Percentiles rank a stretch among this genome's conserved stretches.
Evolutionary conservation across 2,113 vertebrate species (phyloP).

Genomic region (Diadophis punctatus): DNA sequence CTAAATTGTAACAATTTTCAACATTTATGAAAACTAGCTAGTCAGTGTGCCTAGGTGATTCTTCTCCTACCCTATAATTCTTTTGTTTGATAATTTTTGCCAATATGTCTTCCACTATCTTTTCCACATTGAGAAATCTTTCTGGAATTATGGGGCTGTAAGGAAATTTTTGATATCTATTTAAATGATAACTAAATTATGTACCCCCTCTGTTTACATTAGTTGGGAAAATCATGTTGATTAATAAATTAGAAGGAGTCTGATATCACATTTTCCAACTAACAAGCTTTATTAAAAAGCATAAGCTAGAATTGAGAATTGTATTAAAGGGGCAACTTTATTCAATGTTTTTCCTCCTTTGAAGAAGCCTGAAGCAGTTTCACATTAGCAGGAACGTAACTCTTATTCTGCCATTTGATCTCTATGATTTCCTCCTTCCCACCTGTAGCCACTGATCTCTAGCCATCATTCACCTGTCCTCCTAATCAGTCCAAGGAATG

Average conservation of each 20-base stretch:
- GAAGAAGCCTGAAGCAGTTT: neutral
- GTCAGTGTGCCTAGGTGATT: neutral
- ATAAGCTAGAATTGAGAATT: neutral
- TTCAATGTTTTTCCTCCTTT: neutral
- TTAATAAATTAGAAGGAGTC: neutral
- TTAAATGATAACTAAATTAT: neutral
- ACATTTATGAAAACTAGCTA: neutral
- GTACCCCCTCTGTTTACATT: neutral
- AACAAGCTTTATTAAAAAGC: neutral
- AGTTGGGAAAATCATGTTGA: neutral
- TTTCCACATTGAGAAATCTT: neutral
- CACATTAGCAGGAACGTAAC: neutral
- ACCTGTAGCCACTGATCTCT: neutral
- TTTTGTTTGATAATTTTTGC: neutral
- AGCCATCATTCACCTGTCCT: neutral
- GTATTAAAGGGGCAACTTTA: neutral
- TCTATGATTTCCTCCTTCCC: neutral
- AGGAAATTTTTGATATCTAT: neutral
- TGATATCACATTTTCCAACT: neutral
- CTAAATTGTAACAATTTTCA: neutral
- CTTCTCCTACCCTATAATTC: neutral
- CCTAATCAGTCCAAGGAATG: neutral
- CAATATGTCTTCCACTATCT: neutral
- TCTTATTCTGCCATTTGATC: neutral
- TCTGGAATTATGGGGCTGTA: neutral